These are phyloP conservation scores for Bhutanitis thaidina DNA, from an alignment of 2,888 invertebrate species.

Conservation along the genomic window DNA sequence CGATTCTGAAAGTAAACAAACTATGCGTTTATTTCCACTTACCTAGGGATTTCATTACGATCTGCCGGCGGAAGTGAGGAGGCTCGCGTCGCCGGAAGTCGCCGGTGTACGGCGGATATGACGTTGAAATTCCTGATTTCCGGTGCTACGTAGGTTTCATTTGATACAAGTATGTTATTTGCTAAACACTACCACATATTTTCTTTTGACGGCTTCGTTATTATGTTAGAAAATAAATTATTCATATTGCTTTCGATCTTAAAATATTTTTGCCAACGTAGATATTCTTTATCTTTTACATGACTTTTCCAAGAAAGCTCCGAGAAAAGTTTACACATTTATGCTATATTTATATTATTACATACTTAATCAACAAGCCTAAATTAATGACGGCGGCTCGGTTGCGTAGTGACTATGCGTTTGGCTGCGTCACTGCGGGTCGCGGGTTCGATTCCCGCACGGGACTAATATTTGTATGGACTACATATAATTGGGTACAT, in stretches of 20 bases:
- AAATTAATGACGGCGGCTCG: too few species aligned
- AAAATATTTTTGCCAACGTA: too few species aligned
- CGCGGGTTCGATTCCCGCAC: too few species aligned
- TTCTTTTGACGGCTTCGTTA: neutral
- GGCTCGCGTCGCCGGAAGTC: slow-evolving; percentile 53
- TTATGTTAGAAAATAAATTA: neutral
- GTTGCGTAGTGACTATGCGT: too few species aligned
- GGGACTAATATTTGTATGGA: too few species aligned
- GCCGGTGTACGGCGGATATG: slow-evolving; percentile 65
- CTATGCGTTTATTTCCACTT: slow-evolving; percentile 13
- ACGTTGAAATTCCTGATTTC: slow-evolving; percentile 70
- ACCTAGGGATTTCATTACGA: slow-evolving; percentile 19
- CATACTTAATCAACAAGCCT: too few species aligned
- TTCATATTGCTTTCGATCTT: neutral
- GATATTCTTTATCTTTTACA: too few species aligned
- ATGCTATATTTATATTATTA: too few species aligned
- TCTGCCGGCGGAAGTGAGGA: slow-evolving; percentile 32
- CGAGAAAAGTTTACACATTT: too few species aligned
- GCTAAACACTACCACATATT: neutral
- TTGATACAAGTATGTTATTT: slow-evolving; percentile 25
- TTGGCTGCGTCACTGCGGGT: too few species aligned
- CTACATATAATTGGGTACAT: too few species aligned
- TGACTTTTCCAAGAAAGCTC: too few species aligned
- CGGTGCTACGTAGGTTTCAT: slow-evolving; percentile 38
- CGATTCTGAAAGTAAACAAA: neutral